A percentile compares a stretch with the other conserved stretches of the same genome.
Conservation (phyloP, 2,888 invertebrate genomes). For the Pseudococcus viburni region DNA sequence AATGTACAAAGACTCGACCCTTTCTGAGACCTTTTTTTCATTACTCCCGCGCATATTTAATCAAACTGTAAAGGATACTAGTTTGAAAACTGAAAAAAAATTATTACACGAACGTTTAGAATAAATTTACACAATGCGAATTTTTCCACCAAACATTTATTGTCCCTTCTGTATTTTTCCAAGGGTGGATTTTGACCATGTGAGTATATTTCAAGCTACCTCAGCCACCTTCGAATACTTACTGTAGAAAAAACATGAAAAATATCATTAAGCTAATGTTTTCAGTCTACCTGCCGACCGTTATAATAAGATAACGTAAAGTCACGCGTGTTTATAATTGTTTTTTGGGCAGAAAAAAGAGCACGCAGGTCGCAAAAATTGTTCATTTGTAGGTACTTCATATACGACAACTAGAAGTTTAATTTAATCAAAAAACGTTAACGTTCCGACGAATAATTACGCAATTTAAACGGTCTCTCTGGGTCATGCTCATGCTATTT, state of each 20-base stretch:
- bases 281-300: conserved; percentile 12
- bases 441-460: conserved; percentile 49
- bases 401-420: neutral
- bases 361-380: neutral
- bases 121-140: neutral
- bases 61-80: neutral
- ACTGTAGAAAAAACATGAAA: neutral
- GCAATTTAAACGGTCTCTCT: conserved; percentile 40
- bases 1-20: neutral
- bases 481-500: conserved; percentile 1
- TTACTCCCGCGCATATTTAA: conserved; percentile 37
- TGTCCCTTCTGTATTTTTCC: neutral
- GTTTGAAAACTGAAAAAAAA: neutral
- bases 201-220: neutral
- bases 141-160: neutral
- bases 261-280: conserved; percentile 24
- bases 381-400: neutral
- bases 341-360: conserved; percentile 33
- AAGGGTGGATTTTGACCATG: neutral
- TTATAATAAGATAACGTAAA: conserved; percentile 24
- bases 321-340: conserved; percentile 51
- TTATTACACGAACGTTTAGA: neutral
- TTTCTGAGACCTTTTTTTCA: neutral
- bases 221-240: neutral
- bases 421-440: conserved; percentile 52